Base-by-base conservation (phyloP, 2,888 invertebrate genomes). In the Pachymerium ferrugineum region DNA sequence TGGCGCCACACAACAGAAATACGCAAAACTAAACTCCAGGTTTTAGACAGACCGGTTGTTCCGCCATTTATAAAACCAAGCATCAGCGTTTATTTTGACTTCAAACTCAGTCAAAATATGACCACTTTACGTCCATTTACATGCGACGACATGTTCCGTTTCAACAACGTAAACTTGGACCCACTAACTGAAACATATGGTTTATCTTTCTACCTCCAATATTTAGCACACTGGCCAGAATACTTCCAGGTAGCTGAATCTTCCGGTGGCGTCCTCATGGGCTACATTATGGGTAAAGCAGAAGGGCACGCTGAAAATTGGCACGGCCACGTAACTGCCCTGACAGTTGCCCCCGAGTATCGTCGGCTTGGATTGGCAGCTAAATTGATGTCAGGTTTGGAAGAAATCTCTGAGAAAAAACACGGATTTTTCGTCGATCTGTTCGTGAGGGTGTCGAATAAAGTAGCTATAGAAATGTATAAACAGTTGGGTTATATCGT, bases 241-340 rank as follows among this genome's bases (percentile, higher is more conserved):
- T 98, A 96, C 83, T 97, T 98, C 83, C 94, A 96, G 86, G 92
- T 96, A 19, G 95, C 96, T 2, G 97, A 97, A 86, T 92, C 97
- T 19, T 94, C 97, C 3, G 92, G 89, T 83, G 97, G 96, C 3
- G 92, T 94, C 85, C 94, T 98, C 76, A 97, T 99, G 95, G 99
- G 98, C 77, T 99, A 99, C 82, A 97, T 99, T 73, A 98, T 99
- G 97, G 98, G 98, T 38, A 99, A 99, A 85, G 93, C 97, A 0
- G 99, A 99, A 85, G 99, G 99, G 0, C 89, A 89, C 78, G 90
- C 91, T 72, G 95, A 97, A 78, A 92, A 95, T 81, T 99, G 97
- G 97, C 99, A 99, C 85, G 99, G 99, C 0, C 99, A 99, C 85
- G 98, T 99, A 10, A 99, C 99, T 62, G 98, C 98, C 1, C 85